A percentile compares a stretch with the other conserved stretches of the same genome.
phyloP scores from a whole-genome alignment of 2,888 invertebrate species.

The Thera britannica region DNA sequence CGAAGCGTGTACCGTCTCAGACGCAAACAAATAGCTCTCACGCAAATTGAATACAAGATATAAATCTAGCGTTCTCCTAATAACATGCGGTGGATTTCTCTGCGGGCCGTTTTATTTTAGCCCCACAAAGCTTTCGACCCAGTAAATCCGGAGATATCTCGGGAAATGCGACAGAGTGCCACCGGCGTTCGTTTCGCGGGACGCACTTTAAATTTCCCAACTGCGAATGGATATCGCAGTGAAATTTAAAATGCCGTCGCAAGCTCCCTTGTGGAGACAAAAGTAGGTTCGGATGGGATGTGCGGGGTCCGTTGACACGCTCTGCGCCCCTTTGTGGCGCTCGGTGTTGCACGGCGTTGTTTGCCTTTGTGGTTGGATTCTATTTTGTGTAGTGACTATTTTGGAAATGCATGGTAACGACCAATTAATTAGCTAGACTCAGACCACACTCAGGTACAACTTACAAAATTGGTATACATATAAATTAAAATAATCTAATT shows the following conservation, averaged over 20 bases:
- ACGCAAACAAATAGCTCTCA: slow-evolving; percentile 73
- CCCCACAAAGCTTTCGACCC: slow-evolving; percentile 77
- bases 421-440: no score
- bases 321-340: slow-evolving; percentile 28
- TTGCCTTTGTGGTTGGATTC: slow-evolving; percentile 10
- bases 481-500: no score
- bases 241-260: slow-evolving; percentile 73
- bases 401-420: no score
- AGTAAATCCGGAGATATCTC: slow-evolving; percentile 80
- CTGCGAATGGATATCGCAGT: slow-evolving; percentile 69
- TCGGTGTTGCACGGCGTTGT: slow-evolving; percentile 20
- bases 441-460: no score
- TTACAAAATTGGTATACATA: no score
- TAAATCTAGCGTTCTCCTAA: slow-evolving; percentile 78
- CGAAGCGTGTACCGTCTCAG: slow-evolving; percentile 51
- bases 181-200: slow-evolving; percentile 69
- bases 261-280: slow-evolving; percentile 60
- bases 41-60: slow-evolving; percentile 81
- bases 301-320: slow-evolving; percentile 34
- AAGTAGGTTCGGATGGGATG: slow-evolving; percentile 50
- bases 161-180: slow-evolving; percentile 76
- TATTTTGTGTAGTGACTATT: slow-evolving; percentile 2
- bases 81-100: slow-evolving; percentile 79
- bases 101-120: slow-evolving; percentile 79
- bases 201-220: slow-evolving; percentile 77